These are phyloP conservation scores for Drosophila sechellia DNA, from an alignment of 1,140 invertebrate species.

Conservation along the genomic window DNA sequence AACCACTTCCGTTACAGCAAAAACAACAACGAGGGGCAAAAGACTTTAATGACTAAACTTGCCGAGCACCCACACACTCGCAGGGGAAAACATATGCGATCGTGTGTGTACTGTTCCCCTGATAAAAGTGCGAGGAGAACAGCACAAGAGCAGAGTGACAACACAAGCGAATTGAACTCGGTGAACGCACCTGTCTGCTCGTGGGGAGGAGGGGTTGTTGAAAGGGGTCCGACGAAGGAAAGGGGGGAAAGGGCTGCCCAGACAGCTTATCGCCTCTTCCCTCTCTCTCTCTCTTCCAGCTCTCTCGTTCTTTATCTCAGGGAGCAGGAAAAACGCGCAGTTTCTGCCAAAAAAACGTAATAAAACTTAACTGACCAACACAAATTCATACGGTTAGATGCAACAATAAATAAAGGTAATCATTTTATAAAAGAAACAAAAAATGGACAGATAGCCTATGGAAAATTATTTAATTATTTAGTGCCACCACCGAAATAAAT, in stretches of 20 bases:
- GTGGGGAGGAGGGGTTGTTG: constrained; percentile 5
- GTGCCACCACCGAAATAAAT: no score
- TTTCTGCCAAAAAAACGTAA: constrained; percentile 26
- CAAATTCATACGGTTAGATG: background rate
- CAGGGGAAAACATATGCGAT: constrained; percentile 6
- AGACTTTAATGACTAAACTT: constrained; percentile 60
- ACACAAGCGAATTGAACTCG: constrained; percentile 56
- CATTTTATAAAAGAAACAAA: background rate
- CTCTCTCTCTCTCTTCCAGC: constrained; percentile 13
- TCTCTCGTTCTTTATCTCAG: constrained; percentile 27
- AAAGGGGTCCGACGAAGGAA: background rate
- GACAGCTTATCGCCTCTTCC: constrained; percentile 65
- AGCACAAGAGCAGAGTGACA: constrained; percentile 36
- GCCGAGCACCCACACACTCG: constrained; percentile 3
- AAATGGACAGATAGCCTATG: no score
- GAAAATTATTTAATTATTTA: no score
- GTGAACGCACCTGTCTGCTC: constrained; percentile 64
- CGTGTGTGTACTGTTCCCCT: constrained; percentile 31
- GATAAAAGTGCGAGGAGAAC: constrained; percentile 44
- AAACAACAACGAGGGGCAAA: constrained; percentile 29
- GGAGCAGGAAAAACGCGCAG: constrained; percentile 31
- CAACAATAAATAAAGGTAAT: constrained; percentile 4
- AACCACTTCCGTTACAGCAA: constrained; percentile 71
- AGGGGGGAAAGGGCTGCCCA: constrained; percentile 54
- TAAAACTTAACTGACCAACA: constrained; percentile 15